Evolutionary conservation across 2,888 invertebrate genomes (phyloP).

Genomic region (Serrognathus titanus): DNA sequence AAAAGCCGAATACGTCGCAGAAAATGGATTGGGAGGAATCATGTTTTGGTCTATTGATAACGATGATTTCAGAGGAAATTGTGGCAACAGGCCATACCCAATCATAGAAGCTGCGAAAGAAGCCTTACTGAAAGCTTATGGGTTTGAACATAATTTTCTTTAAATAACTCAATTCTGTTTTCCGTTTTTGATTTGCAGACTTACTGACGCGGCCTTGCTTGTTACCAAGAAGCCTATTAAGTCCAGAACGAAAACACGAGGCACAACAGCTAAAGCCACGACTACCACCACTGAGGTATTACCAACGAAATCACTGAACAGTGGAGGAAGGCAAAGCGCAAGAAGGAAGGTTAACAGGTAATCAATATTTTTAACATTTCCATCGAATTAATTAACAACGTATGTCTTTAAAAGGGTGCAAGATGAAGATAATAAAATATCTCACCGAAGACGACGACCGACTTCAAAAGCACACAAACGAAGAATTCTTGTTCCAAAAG

Average conservation of each 20-base stretch:
- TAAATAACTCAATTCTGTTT: neutral
- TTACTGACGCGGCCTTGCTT: constrained; percentile 44
- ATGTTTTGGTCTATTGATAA: constrained; percentile 95
- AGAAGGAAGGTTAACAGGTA: constrained; percentile 16
- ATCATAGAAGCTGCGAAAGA: constrained; percentile 89
- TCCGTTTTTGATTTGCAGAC: constrained; percentile 25
- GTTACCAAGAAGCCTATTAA: constrained; percentile 42
- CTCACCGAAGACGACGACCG: constrained; percentile 14
- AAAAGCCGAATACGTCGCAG: constrained; percentile 82
- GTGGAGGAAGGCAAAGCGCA: constrained; percentile 28
- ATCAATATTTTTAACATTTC: constrained; percentile 8
- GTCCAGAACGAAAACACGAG: constrained; percentile 34
- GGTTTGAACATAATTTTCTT: constrained; percentile 20
- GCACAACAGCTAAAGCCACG: constrained; percentile 30
- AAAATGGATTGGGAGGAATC: constrained; percentile 82
- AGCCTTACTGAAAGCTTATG: constrained; percentile 62
- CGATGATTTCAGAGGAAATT: constrained; percentile 90
- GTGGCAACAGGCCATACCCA: constrained; percentile 83
- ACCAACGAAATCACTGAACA: constrained; percentile 18
- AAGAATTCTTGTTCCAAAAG: constrained; percentile 38
- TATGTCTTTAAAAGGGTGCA: neutral
- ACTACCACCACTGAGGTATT: constrained; percentile 19
- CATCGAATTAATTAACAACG: no score
- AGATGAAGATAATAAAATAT: constrained; percentile 5
- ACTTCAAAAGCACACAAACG: constrained; percentile 13